These are phyloP conservation scores for Laterallus jamaicensis DNA, from an alignment of 2,113 vertebrate genomes.

Conservation along the genomic window DNA sequence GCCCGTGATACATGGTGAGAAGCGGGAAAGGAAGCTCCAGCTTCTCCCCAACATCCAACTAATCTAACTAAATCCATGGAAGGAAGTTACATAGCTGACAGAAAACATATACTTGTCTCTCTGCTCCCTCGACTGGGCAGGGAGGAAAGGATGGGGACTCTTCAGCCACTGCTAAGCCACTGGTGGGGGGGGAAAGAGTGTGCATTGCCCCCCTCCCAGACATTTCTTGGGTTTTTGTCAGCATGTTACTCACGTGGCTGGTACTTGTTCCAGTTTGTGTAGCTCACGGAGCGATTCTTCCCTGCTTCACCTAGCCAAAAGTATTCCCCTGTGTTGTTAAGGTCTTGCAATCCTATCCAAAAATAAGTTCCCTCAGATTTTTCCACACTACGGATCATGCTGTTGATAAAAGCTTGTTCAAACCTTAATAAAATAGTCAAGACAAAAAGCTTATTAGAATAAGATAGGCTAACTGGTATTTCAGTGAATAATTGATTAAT, in stretches of 20 bases:
- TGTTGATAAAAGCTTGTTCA: constrained; percentile 93
- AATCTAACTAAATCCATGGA: background rate
- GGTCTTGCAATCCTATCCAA: constrained; percentile 88
- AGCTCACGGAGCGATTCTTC: constrained; percentile 67
- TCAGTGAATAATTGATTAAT: background rate
- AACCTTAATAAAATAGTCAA: constrained; percentile 80
- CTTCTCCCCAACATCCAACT: background rate
- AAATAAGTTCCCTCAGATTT: constrained; percentile 77
- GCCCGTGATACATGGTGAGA: accelerated
- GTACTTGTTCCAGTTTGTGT: constrained; percentile 89
- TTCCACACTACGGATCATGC: constrained; percentile 78
- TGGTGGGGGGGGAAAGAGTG: background rate
- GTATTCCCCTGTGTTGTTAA: constrained; percentile 82
- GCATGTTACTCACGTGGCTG: constrained; percentile 84
- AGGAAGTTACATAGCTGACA: background rate
- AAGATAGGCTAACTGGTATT: background rate
- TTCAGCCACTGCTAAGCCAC: background rate
- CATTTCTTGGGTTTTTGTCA: background rate
- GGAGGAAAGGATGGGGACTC: background rate
- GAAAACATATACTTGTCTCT: background rate
- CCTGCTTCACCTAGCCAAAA: constrained; percentile 77
- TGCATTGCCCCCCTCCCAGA: accelerated
- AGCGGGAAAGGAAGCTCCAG: background rate
- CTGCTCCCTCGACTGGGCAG: background rate
- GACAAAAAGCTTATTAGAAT: constrained; percentile 38